Base-by-base conservation (phyloP, 2,797 vertebrate species). In the Erpetoichthys calabaricus region DNA sequence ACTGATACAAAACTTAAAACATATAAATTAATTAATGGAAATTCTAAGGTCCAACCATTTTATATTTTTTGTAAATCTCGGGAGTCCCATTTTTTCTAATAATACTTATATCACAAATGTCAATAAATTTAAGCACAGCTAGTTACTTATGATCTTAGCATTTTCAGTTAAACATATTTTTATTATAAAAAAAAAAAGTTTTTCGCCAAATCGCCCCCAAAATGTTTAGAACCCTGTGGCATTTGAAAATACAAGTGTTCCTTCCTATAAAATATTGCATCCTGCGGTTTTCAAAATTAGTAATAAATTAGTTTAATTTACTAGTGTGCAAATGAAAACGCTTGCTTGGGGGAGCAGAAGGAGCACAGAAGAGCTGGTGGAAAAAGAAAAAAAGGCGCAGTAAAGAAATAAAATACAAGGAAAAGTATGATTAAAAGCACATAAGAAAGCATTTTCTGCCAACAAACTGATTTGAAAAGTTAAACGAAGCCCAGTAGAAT, bases 21-120 rank as follows among this genome's bases (percentile, higher is more conserved):
- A 84, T 82, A 76, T 78, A 81, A 87, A 89, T 88, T 86, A 91
- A 87, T 84, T 86, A 86, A 81, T 82, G 82, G 85, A 81, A 78
- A 80, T 65, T 76, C 73, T 78, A 72, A 82, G 80, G 79, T 75
- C 66, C 75, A 78, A 73, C 71, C 68, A 62, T 75, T 77, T 46
- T 42, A 84, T 84, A 80, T 77, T 76, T 80, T 83, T 45, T 67
- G 73, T 72, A 65, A 71, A 72, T 71, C 69, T 59, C 57, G 67
- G 68, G 64, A 74, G 77, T 68, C 74, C 75, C 67, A 86, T 78
- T 85, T 75, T 78, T 74, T 85, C 74, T 80, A 77, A 64, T 74
- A 73, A 75, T 80, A 70, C 68, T 68, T 88, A 86, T 85, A 70
- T 84, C 88, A 90, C 86, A 86, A 84, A 89, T 78, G 70, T 73